phyloP scores from a whole-genome alignment of 2,888 invertebrate species.

The Alentia gelatinosa region DNA sequence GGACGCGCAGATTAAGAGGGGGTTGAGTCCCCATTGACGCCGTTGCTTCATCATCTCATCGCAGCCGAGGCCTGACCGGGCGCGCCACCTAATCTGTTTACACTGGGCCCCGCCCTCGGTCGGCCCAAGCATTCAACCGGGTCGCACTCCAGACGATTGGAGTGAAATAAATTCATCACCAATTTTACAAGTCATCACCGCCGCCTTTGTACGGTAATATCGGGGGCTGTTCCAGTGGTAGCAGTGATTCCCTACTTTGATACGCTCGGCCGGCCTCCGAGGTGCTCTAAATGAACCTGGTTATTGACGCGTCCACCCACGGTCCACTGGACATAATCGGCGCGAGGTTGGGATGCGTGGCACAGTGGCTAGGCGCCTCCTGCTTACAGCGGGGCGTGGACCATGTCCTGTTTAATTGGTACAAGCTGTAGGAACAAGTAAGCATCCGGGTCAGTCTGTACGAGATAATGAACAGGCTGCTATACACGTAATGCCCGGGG shows the following conservation, averaged over 20 bases:
- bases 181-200: constrained; percentile 21
- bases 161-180: constrained; percentile 3
- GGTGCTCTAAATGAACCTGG: background rate
- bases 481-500: background rate
- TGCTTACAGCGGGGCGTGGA: background rate
- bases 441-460: background rate
- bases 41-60: background rate
- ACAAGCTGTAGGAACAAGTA: background rate
- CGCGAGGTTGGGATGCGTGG: background rate
- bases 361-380: background rate
- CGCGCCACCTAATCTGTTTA: background rate
- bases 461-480: background rate
- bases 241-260: background rate
- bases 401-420: background rate
- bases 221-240: background rate
- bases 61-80: background rate
- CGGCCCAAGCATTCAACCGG: background rate
- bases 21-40: background rate
- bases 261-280: background rate
- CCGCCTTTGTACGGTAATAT: background rate
- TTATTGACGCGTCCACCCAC: background rate
- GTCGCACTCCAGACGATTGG: background rate
- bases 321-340: background rate
- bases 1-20: background rate
- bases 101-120: background rate